Percentiles rank a stretch among this genome's conserved stretches.
phyloP scores from a whole-genome alignment of 2,888 invertebrate genomes.

The Synergus japonicus region DNA sequence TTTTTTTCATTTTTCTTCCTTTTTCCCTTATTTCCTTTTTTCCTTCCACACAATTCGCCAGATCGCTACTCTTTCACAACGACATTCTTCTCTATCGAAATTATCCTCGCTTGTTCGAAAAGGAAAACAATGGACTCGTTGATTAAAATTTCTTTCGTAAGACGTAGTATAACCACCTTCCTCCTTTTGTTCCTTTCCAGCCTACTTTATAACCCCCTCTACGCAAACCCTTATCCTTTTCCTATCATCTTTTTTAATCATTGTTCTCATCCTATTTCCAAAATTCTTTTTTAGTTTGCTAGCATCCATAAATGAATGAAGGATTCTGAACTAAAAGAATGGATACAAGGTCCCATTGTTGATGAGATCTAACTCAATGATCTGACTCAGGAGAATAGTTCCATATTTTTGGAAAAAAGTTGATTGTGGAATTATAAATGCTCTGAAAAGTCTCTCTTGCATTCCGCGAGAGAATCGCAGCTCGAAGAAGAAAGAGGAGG shows the following conservation, averaged over 20 bases:
- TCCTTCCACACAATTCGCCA: background rate
- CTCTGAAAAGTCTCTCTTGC: slow-evolving; percentile 47
- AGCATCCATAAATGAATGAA: background rate
- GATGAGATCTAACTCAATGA: background rate
- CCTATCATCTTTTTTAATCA: too few species aligned
- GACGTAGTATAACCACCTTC: background rate
- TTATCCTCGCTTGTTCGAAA: slow-evolving; percentile 79
- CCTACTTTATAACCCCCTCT: too few species aligned
- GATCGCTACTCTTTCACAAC: slow-evolving; percentile 19
- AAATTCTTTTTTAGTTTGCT: too few species aligned
- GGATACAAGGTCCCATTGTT: too few species aligned
- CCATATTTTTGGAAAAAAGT: slow-evolving; percentile 13
- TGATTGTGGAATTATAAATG: slow-evolving; percentile 41
- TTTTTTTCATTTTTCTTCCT: slow-evolving; percentile 31
- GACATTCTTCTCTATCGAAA: slow-evolving; percentile 46
- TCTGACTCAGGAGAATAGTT: background rate
- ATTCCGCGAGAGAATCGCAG: slow-evolving; percentile 50
- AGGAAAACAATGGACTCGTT: slow-evolving; percentile 87
- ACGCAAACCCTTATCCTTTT: background rate
- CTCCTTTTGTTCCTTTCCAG: background rate
- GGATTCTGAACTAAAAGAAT: background rate
- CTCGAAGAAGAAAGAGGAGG: slow-evolving; percentile 45
- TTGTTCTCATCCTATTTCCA: too few species aligned
- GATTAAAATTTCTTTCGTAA: slow-evolving; percentile 87
- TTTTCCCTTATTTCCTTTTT: background rate